Evolutionary conservation across 2,113 vertebrate genomes (phyloP), one percentile per base, ranked within the genome.

Genomic region (Elephantulus edwardii): DNA sequence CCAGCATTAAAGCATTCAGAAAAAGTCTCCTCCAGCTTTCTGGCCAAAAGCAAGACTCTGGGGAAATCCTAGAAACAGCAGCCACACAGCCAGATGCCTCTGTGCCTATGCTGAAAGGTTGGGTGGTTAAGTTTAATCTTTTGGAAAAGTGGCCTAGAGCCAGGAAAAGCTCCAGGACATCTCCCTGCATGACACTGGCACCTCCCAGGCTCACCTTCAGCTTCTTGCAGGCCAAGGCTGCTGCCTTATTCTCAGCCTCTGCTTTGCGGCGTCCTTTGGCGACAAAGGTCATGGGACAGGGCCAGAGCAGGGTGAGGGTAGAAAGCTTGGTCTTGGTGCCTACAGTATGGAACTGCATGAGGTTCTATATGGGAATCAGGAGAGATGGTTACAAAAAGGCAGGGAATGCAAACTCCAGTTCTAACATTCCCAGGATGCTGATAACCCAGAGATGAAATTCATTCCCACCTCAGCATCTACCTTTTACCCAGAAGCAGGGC

Each of bases 211-310:
- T 94, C 76, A 99, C 99, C 98, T 99, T 99, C 4, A 99, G 96
- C 91, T 98, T 98, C 97, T 99, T 97, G 82, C 99, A 99, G 89
- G 99, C 99, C 77, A 99, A 96, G 0, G 99, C 99, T 0, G 99
- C 98, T 0, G 98, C 99, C 85, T 97, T 98, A 72, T 96, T 98
- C 95, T 99, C 99, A 0, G 99, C 99, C 48, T 98, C 97, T 30
- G 97, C 91, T 93, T 98, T 98, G 77, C 97, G 98, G 4, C 94
- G 97, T 1, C 98, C 98, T 40, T 97, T 97, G 48, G 98, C 98
- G 0, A 96, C 97, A 17, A 99, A 99, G 4, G 95, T 98, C 98
- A 99, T 98, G 10, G 98, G 96, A 64, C 98, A 98, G 2, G 99
- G 99, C 99, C 99, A 99, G 82, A 89, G 98, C 20, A 99, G 86